Base-by-base conservation (phyloP, 2,113 vertebrate species). In the Perccottus glenii region DNA sequence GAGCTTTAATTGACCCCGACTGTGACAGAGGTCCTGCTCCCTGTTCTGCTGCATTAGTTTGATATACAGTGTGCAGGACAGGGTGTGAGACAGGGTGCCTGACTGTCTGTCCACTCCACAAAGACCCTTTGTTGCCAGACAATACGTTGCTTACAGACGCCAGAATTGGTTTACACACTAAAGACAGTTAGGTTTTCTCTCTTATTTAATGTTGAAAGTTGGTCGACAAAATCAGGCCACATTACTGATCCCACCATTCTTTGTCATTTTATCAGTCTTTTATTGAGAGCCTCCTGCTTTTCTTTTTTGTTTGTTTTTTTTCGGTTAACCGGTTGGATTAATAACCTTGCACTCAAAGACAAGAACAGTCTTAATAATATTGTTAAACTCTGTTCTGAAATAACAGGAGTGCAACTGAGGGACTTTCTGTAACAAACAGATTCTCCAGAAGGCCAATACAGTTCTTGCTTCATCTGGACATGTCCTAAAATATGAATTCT, bases 91-190 rank as follows among this genome's bases (percentile, higher is more conserved):
- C 81, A 43, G 85, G 88, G 88, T 78, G 88, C 84, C 88, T 85
- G 84, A 80, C 87, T 88, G 88, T 90, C 88, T 90, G 84, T 75
- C 16, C 78, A 72, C 56, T 52, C 75, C 71, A 88, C 88, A 89
- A 88, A 85, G 87, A 64, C 73, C 82, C 81, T 78, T 90, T 89
- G 88, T 90, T 88, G 60, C 63, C 61, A 75, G 77, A 89, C 88
- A 87, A 87, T 86, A 77, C 64, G n/a, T 75, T 42, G 73, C 69
- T 82, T 74, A 27, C 77, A 64, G 76, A 75, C 63, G 70, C 70
- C 77, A 63, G 84, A 87, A 80, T 76, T 85, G 82, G 82, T 82
- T 80, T 78, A 60, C 78, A 44, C 62, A 66, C 55, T 6, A 62
- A 70, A 52, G 64, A 56, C 52, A 0, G 58, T 77, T 65, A 47